A percentile compares a stretch with the other conserved stretches of the same genome.
Conservation (phyloP, 2,797 vertebrate genomes). For the Odontamblyopus rebecca region DNA sequence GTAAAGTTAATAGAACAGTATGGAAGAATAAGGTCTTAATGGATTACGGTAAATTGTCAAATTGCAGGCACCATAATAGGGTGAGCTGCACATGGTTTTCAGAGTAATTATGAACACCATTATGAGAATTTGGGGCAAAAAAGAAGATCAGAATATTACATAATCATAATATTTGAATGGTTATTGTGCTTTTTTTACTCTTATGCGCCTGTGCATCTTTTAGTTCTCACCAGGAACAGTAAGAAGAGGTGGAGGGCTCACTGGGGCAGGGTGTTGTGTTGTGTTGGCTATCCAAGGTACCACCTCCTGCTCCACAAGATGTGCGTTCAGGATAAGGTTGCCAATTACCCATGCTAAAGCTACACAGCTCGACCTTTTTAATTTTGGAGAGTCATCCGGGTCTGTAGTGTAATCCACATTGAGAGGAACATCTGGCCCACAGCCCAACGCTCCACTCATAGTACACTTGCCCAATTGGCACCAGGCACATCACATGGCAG, state of each 20-base stretch:
- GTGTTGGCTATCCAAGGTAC: slow-evolving; percentile 18
- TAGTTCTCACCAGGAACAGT: not conserved
- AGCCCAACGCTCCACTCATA: slow-evolving; percentile 20
- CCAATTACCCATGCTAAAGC: slow-evolving; percentile 34
- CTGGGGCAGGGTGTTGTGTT: slow-evolving; percentile 25
- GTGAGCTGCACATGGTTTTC: too few species aligned
- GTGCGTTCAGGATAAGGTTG: slow-evolving; percentile 31
- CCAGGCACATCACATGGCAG: slow-evolving; percentile 9
- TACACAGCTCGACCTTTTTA: slow-evolving; percentile 26
- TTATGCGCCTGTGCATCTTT: not conserved
- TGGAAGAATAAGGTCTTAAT: too few species aligned
- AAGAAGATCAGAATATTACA: not conserved
- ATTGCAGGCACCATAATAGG: too few species aligned
- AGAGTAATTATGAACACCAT: too few species aligned
- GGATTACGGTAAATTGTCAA: too few species aligned
- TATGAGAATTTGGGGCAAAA: too few species aligned
- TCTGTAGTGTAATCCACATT: slow-evolving; percentile 49
- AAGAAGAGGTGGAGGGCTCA: not conserved
- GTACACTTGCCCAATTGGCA: slow-evolving; percentile 3
- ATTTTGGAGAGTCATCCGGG: slow-evolving; percentile 34
- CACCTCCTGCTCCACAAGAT: slow-evolving; percentile 29
- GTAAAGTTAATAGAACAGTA: too few species aligned
- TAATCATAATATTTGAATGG: not conserved
- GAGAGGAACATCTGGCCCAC: slow-evolving; percentile 42
- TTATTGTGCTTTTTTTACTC: not conserved